Conservation (phyloP, 2,888 invertebrate genomes). For the Cantharis rufa region DNA sequence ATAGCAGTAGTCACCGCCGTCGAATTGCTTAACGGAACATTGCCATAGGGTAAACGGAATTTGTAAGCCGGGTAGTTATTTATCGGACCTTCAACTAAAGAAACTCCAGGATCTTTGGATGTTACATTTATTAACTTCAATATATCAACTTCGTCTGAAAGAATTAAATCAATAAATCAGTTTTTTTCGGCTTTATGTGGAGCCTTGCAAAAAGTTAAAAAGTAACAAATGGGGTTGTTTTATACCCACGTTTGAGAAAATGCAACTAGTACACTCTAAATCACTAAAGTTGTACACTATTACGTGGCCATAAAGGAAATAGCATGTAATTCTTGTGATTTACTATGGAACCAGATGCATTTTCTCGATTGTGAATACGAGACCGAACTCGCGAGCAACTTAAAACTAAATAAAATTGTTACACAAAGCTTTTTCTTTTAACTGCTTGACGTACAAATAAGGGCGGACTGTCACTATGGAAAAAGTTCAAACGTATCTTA, state of each 20-base stretch:
- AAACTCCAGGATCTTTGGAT: constrained; percentile 54
- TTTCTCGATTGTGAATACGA: background rate
- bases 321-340: background rate
- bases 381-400: background rate
- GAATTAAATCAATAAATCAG: constrained; percentile 8
- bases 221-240: background rate
- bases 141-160: constrained; percentile 54
- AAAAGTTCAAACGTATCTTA: background rate
- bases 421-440: background rate
- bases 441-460: background rate
- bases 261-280: background rate
- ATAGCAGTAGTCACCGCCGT: constrained; percentile 50
- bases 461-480: background rate
- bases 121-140: constrained; percentile 54
- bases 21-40: constrained; percentile 52
- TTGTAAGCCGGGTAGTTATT: constrained; percentile 55
- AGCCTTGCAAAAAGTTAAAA: background rate
- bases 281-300: background rate
- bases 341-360: background rate
- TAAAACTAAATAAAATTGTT: background rate
- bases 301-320: background rate
- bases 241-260: background rate
- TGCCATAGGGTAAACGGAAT: constrained; percentile 54
- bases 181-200: background rate
- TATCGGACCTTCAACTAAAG: constrained; percentile 54